Evolutionary conservation across 2,888 invertebrate species (phyloP), one percentile per base, ranked within the genome.

Genomic region (Geophilus truncorum): DNA sequence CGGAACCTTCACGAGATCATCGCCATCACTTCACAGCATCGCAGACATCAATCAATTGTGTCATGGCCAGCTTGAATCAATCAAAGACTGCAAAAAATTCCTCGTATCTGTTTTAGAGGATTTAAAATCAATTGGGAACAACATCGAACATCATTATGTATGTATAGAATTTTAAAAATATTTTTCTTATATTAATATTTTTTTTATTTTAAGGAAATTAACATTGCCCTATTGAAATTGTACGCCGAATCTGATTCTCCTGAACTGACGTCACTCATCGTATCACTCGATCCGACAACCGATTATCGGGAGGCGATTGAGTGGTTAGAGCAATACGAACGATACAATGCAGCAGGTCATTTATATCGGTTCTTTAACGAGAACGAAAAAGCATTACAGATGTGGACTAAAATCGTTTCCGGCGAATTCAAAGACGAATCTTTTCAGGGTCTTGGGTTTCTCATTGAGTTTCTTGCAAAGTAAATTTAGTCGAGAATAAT

Each of bases 1-100:
- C 0, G 80, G 86, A 2, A 85, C 85, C 81, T 89, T 89, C 83
- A 86, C 86, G 1, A 85, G 88, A 25, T 84, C 86, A n/a, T 84
- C 87, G 12, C 89, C 89, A 4, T 86, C 88, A 0, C 86, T 89
- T 1, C 89, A 89, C 83, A 87, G 87, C 80, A 87, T 89, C 70
- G 87, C 88, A 1, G 88, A 89, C 83, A 85, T 89, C 15, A 85
- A 85, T 82, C 87, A 88, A 83, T 84, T 89, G 80, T 85, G 86
- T 30, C 84, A 85, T 78, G 85, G 85, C 18, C 85, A 88, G 82
- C 83, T 84, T 12, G 83, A 84, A 30, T 83, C 85, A 78, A 83
- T 86, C 6, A 82, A 81, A 12, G 83, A 85, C 78, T 87, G 87
- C 81, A 86, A 87, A 82, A 82, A 84, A 62, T 89, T 89, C 83